Percentiles rank a stretch among this genome's conserved stretches.
Evolutionary conservation across 2,888 invertebrate genomes (phyloP).

Genomic region (Mythimna impura): DNA sequence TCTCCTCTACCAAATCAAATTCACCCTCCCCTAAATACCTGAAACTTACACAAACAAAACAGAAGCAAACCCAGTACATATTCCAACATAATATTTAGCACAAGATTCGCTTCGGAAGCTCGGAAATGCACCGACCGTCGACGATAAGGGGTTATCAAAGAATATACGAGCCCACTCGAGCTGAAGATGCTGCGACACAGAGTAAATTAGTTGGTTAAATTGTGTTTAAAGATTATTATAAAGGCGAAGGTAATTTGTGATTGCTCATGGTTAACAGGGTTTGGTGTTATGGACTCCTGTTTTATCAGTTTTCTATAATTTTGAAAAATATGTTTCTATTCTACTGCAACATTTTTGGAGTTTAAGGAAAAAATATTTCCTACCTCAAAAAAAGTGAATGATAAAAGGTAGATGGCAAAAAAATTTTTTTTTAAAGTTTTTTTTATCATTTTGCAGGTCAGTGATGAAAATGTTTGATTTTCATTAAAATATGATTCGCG

Average conservation of each 20-base stretch:
- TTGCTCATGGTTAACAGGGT: slow-evolving; percentile 28
- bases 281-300: not conserved
- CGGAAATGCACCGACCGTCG: slow-evolving; percentile 70
- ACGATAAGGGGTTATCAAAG: slow-evolving; percentile 81
- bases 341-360: too few relatives aligned
- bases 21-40: slow-evolving; percentile 6
- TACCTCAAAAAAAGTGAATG: too few relatives aligned
- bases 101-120: slow-evolving; percentile 58
- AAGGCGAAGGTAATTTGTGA: slow-evolving; percentile 50
- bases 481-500: too few relatives aligned
- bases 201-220: slow-evolving; percentile 53
- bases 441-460: too few relatives aligned
- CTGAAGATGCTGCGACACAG: slow-evolving; percentile 59
- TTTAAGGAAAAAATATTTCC: too few relatives aligned
- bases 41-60: slow-evolving; percentile 37
- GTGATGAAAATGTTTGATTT: too few relatives aligned
- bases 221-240: slow-evolving; percentile 47
- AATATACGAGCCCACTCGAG: slow-evolving; percentile 71
- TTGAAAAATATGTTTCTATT: too few relatives aligned
- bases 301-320: not conserved
- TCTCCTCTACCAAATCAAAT: slow-evolving; percentile 9
- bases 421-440: too few relatives aligned
- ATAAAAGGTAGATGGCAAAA: too few relatives aligned
- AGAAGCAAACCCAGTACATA: slow-evolving; percentile 49
- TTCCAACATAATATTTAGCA: slow-evolving; percentile 54